Conservation (phyloP, 2,888 invertebrate species). For the Troides oblongomaculatus region DNA sequence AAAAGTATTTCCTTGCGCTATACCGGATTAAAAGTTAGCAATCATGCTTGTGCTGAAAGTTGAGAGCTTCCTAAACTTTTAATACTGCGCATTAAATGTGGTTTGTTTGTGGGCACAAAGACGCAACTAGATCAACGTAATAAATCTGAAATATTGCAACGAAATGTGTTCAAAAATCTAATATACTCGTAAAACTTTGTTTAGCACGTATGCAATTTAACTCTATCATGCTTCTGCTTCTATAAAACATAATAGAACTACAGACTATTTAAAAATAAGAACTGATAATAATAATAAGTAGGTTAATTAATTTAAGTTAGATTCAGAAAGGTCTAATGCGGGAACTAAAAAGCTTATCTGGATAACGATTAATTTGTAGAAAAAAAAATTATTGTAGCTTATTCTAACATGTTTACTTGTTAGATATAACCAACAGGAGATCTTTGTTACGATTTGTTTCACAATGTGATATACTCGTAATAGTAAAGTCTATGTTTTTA, state of each 20-base stretch:
- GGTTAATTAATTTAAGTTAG: too few relatives aligned
- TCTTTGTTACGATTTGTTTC: too few relatives aligned
- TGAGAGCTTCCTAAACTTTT: slow-evolving; percentile 18
- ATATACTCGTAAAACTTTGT: not conserved
- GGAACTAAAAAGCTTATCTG: too few relatives aligned
- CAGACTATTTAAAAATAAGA: too few relatives aligned
- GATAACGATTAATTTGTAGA: too few relatives aligned
- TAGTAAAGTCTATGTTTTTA: too few relatives aligned
- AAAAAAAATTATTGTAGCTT: too few relatives aligned
- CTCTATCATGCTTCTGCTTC: not conserved
- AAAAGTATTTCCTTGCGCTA: slow-evolving; percentile 29
- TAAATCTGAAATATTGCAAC: not conserved
- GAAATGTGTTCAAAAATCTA: not conserved
- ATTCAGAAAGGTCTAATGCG: too few relatives aligned
- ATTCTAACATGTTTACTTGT: too few relatives aligned
- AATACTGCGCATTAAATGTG: slow-evolving; percentile 14
- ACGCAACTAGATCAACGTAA: not conserved
- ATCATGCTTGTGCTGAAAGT: slow-evolving; percentile 21
- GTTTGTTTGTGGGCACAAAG: slow-evolving; percentile 10
- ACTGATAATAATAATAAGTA: too few relatives aligned
- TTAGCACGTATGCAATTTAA: not conserved
- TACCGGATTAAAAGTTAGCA: slow-evolving; percentile 29
- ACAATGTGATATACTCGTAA: too few relatives aligned
- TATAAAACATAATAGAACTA: not conserved
- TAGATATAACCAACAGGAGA: too few relatives aligned